Conservation (phyloP, 2,888 invertebrate species). For the Megaustenia siamemsis region DNA sequence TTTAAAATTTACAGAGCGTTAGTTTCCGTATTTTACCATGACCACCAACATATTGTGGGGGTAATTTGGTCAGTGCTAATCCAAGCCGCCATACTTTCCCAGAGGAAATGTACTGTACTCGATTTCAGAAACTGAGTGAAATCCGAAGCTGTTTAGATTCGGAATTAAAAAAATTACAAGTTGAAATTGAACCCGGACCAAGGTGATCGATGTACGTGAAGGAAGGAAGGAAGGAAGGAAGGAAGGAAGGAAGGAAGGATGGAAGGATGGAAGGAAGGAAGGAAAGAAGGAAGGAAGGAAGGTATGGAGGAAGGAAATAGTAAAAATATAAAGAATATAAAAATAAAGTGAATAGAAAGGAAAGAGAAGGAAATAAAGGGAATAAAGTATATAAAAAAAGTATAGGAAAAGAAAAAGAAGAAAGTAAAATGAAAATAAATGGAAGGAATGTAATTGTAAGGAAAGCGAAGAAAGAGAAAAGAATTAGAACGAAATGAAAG, state of each 20-base stretch:
- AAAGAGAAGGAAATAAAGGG: not conserved
- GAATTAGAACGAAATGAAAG: not conserved
- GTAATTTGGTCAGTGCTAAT: too few relatives aligned
- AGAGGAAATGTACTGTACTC: too few relatives aligned
- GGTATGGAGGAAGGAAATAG: not conserved
- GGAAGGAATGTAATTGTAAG: not conserved
- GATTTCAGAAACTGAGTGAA: too few relatives aligned
- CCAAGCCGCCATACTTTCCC: too few relatives aligned
- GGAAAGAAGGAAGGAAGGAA: not conserved
- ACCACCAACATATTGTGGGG: too few relatives aligned
- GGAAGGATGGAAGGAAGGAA: not conserved
- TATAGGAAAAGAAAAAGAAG: not conserved
- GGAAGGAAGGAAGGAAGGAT: not conserved
- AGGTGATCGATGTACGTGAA: too few relatives aligned
- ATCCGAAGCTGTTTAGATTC: too few relatives aligned
- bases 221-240: too few relatives aligned
- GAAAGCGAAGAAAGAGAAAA: not conserved
- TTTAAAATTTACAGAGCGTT: too few relatives aligned
- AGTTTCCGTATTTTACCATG: too few relatives aligned
- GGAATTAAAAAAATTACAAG: too few relatives aligned
- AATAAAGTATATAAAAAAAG: not conserved
- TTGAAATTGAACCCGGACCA: too few relatives aligned
- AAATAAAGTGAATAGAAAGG: not conserved
- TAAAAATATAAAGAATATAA: not conserved
- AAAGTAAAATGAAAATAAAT: not conserved